Evolutionary conservation across 1,140 invertebrate genomes (phyloP).

Genomic region (Drosophila teissieri): DNA sequence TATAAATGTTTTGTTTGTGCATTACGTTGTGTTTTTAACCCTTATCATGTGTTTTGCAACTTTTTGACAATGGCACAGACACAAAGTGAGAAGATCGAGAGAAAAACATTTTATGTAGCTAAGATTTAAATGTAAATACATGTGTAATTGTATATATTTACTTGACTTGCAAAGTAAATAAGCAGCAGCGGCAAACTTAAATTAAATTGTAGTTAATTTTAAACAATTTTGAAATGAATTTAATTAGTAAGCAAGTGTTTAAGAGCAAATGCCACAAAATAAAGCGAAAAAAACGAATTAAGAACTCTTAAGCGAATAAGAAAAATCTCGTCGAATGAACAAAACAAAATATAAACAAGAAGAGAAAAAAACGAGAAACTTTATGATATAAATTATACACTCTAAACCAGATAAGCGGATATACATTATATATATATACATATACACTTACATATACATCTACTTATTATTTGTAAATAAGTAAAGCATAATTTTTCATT

Average conservation of each 20-base stretch:
- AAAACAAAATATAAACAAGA: constrained; percentile 32
- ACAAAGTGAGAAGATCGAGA: constrained; percentile 25
- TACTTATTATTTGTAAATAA: constrained; percentile 83
- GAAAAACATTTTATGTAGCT: constrained; percentile 67
- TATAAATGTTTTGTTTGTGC: constrained; percentile 57
- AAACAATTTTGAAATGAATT: constrained; percentile 78
- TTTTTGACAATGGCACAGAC: constrained; percentile 61
- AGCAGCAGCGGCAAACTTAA: constrained; percentile 68
- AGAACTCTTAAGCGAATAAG: constrained; percentile 30
- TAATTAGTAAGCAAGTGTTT: constrained; percentile 66
- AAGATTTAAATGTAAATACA: constrained; percentile 81
- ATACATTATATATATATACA: constrained; percentile 58
- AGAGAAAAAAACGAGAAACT: constrained; percentile 47
- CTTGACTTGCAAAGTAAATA: constrained; percentile 81
- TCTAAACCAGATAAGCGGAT: constrained; percentile 54
- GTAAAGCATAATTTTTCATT: constrained; percentile 72
- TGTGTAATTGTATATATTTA: constrained; percentile 83
- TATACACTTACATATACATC: constrained; percentile 59
- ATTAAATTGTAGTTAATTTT: constrained; percentile 80
- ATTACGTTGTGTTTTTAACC: constrained; percentile 59
- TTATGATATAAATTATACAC: constrained; percentile 75
- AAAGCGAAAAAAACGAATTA: constrained; percentile 31
- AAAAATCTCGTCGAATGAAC: constrained; percentile 51
- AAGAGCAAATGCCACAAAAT: constrained; percentile 67
- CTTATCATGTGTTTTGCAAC: constrained; percentile 65